Evolutionary conservation across 2,113 vertebrate genomes (phyloP).

Genomic region (Dromas ardeola): DNA sequence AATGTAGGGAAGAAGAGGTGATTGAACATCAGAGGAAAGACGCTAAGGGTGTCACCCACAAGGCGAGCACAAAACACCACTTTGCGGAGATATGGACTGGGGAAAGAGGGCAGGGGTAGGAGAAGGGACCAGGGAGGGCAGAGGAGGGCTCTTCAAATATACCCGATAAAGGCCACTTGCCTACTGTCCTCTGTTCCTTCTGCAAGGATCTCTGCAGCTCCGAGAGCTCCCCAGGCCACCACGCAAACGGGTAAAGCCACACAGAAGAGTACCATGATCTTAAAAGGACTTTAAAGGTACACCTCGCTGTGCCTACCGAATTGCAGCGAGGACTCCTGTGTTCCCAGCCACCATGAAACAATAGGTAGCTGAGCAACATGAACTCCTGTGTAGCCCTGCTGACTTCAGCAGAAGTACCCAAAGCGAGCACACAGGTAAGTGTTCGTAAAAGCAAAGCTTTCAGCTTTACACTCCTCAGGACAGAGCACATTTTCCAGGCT

Average conservation of each 20-base stretch:
- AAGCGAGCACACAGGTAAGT: rapidly evolving
- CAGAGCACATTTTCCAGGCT: background rate
- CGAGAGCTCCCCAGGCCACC: background rate
- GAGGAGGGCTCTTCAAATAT: background rate
- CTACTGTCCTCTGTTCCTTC: background rate
- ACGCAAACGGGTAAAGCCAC: background rate
- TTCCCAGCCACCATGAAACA: rapidly evolving
- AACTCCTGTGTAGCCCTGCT: rapidly evolving
- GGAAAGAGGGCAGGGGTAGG: background rate
- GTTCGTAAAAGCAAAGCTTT: background rate
- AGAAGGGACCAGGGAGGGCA: background rate
- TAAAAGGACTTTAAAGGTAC: background rate
- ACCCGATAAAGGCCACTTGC: background rate
- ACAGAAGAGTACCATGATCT: background rate
- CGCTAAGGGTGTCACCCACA: background rate
- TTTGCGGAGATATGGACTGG: background rate
- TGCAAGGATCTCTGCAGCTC: background rate
- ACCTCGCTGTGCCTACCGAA: background rate
- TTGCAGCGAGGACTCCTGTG: background rate
- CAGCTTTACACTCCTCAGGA: background rate
- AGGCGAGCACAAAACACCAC: background rate
- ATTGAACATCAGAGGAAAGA: background rate
- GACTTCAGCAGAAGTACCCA: background rate
- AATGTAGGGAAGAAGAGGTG: background rate
- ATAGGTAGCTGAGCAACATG: rapidly evolving